Conservation (phyloP, 2,888 invertebrate genomes). For the Nymphalis c-album region DNA sequence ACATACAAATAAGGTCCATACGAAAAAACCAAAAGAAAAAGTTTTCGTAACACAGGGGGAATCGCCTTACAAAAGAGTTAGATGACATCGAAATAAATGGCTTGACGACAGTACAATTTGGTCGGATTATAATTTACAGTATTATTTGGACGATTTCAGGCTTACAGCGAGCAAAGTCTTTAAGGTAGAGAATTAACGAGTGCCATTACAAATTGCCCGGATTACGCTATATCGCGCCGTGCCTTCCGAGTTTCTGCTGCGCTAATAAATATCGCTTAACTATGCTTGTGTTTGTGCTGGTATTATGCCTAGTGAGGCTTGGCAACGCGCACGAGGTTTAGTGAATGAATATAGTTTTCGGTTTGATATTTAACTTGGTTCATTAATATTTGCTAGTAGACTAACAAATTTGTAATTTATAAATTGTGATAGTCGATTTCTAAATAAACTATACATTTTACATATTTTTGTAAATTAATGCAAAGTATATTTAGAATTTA, state of each 20-base stretch:
- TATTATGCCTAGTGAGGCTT: constrained; percentile 31
- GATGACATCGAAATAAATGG: constrained; percentile 27
- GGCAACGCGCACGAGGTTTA: constrained; percentile 21
- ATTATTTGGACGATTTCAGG: constrained; percentile 33
- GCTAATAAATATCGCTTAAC: constrained; percentile 41
- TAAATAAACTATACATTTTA: no score
- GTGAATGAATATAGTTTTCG: constrained; percentile 24
- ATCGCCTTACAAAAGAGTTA: constrained; percentile 17
- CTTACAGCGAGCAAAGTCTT: constrained; percentile 22
- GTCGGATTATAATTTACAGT: constrained; percentile 32
- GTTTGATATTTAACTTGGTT: constrained; percentile 12
- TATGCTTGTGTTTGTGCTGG: constrained; percentile 29
- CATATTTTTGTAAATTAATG: no score
- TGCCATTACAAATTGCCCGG: constrained; percentile 41
- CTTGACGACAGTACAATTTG: constrained; percentile 29
- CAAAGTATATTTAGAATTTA: no score
- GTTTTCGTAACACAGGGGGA: background rate
- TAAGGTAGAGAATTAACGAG: constrained; percentile 39
- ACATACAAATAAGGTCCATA: background rate
- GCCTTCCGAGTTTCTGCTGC: constrained; percentile 30
- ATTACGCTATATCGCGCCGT: constrained; percentile 40
- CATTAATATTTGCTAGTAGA: background rate
- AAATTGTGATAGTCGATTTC: no score
- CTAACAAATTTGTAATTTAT: background rate
- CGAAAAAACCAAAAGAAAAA: background rate